Evolutionary conservation across 23 tunicate species (phyloP), one percentile per base, ranked within the genome.

Genomic region (Clavelina lepadiformis): DNA sequence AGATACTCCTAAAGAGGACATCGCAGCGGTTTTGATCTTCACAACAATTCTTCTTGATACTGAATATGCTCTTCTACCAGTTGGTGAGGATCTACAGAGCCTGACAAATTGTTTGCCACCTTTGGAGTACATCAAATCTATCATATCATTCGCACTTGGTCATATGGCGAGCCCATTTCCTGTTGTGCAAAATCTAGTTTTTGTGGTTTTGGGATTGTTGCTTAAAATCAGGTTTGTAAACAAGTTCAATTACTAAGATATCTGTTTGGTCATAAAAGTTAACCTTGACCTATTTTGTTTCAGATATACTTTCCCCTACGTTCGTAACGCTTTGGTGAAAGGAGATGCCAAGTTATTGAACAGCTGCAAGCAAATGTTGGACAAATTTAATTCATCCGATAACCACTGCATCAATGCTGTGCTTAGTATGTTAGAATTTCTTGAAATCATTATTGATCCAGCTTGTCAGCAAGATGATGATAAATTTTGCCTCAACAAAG

Each of bases 11-110:
- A 46, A 35, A 23, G 77, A 80, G 11, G 78, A 72, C 8, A 65
- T 68, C 0, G 77, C 79, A 5, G 82, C 96, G 1, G 73, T 66
- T 38, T 34, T 87, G 52, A 51, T 61, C 23, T 58, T 87, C 0
- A 67, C 81, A 1, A 65, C 69, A 2, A 67, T 80, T 32, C 44
- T 80, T 30, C 58, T 87, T 15, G 87, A 87, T 35, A 36, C 71
- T 1, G 61, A 73, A 5, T 37, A 59, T 1, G 25, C 77, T 11
- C 56, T 80, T 32, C 37, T 61, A 47, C 72, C 86, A 18, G 5
- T 38, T 2, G 38, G 18, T 41, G 68, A 58, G 2, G 51, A 13
- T 22, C 18, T 29, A 26, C 31, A 21, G 11, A 46, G 50, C 18
- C 18, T 74, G 20, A 34, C 86, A 61, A 71, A 26, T 20, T 38